Evolutionary conservation across 2,113 vertebrate species (phyloP).

Genomic region (Guaruba guarouba): DNA sequence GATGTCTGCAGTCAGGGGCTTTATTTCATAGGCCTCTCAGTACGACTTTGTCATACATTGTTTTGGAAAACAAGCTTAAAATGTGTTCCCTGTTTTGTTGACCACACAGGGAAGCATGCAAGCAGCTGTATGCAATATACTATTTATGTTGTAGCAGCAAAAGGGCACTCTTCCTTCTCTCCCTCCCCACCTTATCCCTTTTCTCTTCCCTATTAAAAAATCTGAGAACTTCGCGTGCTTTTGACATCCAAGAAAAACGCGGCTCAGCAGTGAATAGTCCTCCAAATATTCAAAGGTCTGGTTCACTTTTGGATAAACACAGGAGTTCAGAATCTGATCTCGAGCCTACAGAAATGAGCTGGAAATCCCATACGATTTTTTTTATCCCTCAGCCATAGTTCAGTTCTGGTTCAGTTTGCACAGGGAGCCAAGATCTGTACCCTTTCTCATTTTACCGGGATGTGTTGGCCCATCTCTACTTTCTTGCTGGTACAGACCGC

Average conservation of each 20-base stretch:
- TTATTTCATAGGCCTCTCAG: conserved; percentile 1
- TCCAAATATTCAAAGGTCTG: conserved; percentile 65
- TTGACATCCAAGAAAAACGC: conserved; percentile 50
- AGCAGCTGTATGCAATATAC: conserved; percentile 15
- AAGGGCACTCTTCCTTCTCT: background rate
- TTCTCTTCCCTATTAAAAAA: conserved; percentile 8
- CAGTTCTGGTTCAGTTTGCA: conserved; percentile 63
- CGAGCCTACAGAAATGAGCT: conserved; percentile 58
- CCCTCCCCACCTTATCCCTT: background rate
- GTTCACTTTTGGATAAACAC: conserved; percentile 59
- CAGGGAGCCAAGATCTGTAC: conserved; percentile 45
- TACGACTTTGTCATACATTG: conserved; percentile 30
- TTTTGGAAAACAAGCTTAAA: conserved; percentile 66
- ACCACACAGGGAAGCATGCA: conserved; percentile 61
- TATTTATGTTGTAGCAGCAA: conserved; percentile 35
- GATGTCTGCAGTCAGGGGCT: background rate
- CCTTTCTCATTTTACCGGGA: conserved; percentile 64
- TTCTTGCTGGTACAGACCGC: conserved; percentile 60
- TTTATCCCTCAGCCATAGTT: conserved; percentile 50
- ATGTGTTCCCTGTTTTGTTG: conserved; percentile 62
- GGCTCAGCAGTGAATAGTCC: conserved; percentile 25
- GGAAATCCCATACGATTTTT: conserved; percentile 61
- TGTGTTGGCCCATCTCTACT: conserved; percentile 63
- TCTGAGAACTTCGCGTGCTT: conserved; percentile 31
- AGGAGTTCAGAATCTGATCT: conserved; percentile 59